Conservation (phyloP, 1,140 invertebrate genomes). For the Belonocnema kinseyi region DNA sequence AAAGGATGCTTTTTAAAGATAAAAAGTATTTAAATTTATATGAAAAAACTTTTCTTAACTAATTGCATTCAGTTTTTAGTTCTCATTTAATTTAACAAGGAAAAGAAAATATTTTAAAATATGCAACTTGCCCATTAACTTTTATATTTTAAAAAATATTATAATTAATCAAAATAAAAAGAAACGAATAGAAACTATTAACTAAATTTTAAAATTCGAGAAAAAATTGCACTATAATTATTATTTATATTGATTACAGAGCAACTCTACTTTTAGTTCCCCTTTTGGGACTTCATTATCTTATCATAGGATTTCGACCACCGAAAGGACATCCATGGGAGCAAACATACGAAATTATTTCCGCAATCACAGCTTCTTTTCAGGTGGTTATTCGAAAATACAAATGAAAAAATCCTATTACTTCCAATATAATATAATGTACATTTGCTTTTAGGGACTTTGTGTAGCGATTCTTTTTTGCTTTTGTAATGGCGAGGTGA, state of each 20-base stretch:
- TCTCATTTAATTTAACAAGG: no score
- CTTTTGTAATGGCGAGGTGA: conserved; percentile 96
- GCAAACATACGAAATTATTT: conserved; percentile 87
- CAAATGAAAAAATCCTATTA: no score
- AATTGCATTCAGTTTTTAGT: no score
- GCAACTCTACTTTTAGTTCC: conserved; percentile 92
- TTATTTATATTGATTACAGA: conserved; percentile 68
- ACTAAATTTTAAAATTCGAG: background rate
- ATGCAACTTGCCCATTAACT: no score
- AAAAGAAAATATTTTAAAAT: no score
- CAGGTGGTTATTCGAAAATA: conserved; percentile 81
- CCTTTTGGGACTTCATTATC: conserved; percentile 88
- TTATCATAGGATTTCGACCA: conserved; percentile 93
- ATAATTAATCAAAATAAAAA: no score
- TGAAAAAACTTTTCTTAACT: no score
- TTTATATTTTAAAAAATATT: no score
- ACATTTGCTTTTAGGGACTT: conserved; percentile 84
- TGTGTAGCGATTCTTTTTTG: conserved; percentile 95
- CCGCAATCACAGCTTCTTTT: conserved; percentile 90
- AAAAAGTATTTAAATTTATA: no score
- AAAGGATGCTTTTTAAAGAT: no score
- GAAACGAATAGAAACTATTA: no score
- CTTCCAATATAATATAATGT: background rate
- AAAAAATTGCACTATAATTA: background rate
- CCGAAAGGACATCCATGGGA: conserved; percentile 82